Base-by-base conservation (phyloP, 2,113 vertebrate genomes). In the Dicrurus megarhynchus region DNA sequence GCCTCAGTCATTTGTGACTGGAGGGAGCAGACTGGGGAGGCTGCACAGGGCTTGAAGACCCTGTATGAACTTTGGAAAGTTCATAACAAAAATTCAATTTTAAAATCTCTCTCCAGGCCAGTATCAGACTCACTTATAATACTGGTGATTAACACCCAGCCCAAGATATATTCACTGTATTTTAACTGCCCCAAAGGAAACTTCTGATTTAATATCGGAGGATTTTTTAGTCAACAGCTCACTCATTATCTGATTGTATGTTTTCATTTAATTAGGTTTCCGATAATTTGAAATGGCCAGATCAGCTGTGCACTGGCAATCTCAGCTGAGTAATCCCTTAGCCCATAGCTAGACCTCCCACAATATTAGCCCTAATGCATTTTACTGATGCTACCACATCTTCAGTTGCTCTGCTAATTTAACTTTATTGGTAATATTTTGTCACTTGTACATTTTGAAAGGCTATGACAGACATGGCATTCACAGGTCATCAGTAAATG, bases 201-300 rank as follows among this genome's bases (percentile, higher is more conserved):
- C 59, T 96, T 91, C 49, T 64, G 83, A 91, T 96, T 93, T 95
- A 94, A 93, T 95, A 96, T 13, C 5, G 32, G 46, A 95, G 30
- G 42, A 74, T 91, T 96, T 91, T 96, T 71, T 81, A 80, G 83
- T 87, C 94, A 91, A 78, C 87, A 87, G 77, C 71, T 85, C 52
- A 78, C 83, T 87, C 76, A 87, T 90, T 95, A 93, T 95, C 89
- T 91, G 86, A 60, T 84, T 6, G 5, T 75, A 73, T 59, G 76
- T 91, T 86, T 89, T 88, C 63, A 61, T 93, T 95, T 95, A 95
- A 91, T 94, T 91, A 95, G 68, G 82, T 91, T 95, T 93, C 93
- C 86, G 89, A 95, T 96, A 37, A 75, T 93, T 84, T 91, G 85
- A 93, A 94, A 78, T 80, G 69, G 84, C 53, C 71, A 83, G 56